phyloP scores from a whole-genome alignment of 2,113 vertebrate species.

The Cyprinodon variegatus region DNA sequence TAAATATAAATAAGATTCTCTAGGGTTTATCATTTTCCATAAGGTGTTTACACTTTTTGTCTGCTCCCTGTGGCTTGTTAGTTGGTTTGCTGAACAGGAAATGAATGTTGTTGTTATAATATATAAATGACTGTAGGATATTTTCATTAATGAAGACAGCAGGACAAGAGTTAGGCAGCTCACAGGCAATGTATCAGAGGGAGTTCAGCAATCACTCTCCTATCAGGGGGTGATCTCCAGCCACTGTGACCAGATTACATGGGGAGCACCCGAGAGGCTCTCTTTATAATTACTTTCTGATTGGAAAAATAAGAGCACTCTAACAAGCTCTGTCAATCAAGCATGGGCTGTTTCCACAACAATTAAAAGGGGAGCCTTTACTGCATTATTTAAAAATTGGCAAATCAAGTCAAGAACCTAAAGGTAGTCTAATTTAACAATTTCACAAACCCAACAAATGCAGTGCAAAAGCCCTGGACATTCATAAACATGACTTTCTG shows the following conservation, averaged over 20 bases:
- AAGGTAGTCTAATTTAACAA: slow-evolving; percentile 43
- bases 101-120: not conserved
- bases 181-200: slow-evolving; percentile 34
- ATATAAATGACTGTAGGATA: slow-evolving; percentile 16
- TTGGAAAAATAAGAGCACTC: slow-evolving; percentile 73
- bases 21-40: slow-evolving; percentile 23
- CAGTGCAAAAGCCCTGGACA: slow-evolving; percentile 28
- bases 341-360: slow-evolving; percentile 38
- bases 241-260: slow-evolving; percentile 73
- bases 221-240: slow-evolving; percentile 69
- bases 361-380: slow-evolving; percentile 39
- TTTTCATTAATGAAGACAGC: slow-evolving; percentile 55
- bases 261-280: slow-evolving; percentile 67
- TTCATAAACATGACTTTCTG: slow-evolving; percentile 54
- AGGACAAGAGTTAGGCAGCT: slow-evolving; percentile 26
- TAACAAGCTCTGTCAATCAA: slow-evolving; percentile 76
- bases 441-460: slow-evolving; percentile 53
- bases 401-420: not conserved
- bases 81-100: slow-evolving; percentile 11
- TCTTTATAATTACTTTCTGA: slow-evolving; percentile 77
- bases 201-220: slow-evolving; percentile 62
- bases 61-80: slow-evolving; percentile 21
- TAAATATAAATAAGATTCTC: slow-evolving; percentile 10
- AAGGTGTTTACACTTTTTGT: slow-evolving; percentile 11
- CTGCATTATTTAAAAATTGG: slow-evolving; percentile 20